A percentile compares a stretch with the other conserved stretches of the same genome.
Evolutionary conservation across 2,888 invertebrate species (phyloP).

Genomic region (Polyommatus icarus): DNA sequence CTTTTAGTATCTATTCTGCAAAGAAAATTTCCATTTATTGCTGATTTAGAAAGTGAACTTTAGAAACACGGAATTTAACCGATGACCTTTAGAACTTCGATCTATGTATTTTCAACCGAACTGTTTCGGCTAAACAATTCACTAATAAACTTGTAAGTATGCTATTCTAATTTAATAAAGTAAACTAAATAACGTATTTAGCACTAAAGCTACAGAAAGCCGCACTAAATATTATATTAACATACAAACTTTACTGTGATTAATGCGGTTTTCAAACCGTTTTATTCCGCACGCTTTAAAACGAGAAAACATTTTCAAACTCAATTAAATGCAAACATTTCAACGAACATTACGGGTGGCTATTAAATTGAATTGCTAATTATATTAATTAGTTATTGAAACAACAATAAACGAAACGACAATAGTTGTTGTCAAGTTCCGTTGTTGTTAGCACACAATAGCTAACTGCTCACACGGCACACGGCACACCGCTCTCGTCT

Average conservation of each 20-base stretch:
- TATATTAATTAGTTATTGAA: slow-evolving; percentile 10
- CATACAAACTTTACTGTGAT: background rate
- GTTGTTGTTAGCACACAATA: background rate
- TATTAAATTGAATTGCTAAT: slow-evolving; percentile 8
- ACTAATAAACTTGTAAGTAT: background rate
- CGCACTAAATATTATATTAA: background rate
- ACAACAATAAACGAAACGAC: background rate
- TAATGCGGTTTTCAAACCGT: background rate
- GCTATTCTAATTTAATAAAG: too few relatives aligned
- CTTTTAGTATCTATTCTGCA: background rate
- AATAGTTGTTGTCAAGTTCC: background rate
- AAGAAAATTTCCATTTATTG: background rate
- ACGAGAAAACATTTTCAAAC: slow-evolving; percentile 20
- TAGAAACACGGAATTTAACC: background rate
- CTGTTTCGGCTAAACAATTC: background rate
- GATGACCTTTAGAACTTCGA: background rate
- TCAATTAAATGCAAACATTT: slow-evolving; percentile 15
- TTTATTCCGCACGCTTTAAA: background rate
- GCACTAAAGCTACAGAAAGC: background rate
- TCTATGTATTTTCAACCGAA: background rate
- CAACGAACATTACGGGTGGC: background rate
- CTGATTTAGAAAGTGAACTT: background rate
- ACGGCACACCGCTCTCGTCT: background rate
- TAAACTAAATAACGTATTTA: background rate
- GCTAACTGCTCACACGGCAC: background rate